Evolutionary conservation across 2,113 vertebrate genomes (phyloP), one percentile per base, ranked within the genome.

Genomic region (Formicarius rufipectus): DNA sequence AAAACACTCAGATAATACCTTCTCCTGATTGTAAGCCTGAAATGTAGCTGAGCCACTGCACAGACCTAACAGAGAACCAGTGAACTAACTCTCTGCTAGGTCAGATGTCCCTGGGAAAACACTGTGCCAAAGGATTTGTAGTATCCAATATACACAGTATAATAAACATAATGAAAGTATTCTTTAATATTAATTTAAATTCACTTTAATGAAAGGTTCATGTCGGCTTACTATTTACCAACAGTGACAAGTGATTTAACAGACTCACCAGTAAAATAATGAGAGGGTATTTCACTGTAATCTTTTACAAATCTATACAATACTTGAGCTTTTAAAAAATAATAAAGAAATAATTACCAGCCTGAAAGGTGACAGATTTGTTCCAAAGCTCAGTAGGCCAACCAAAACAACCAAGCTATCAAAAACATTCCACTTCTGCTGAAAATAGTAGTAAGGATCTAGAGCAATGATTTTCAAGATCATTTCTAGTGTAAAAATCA

Each of bases 361-460:
- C 84, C 98, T 96, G 56, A 98, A 72, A 79, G 56, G 84, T 1
- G 86, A 63, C 4, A 71, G 30, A 7, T 35, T 94, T 14, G 9
- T 37, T 10, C 37, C 0, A 52, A 92, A 75, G 71, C 60, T 90
- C 3, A 92, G 84, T n/a, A 98, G 71, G 74, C 97, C 96, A 84
- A 98, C 68, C 66, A 97, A 83, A 84, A 97, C 98, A 42, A 98
- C 91, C 6, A 97, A 3, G 21, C 96, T 95, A 84, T 98, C 98
- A 84, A 98, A 98, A 67, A 98, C 19, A 90, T 98, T 98, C 98
- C 98, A 98, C 69, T 97, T 93, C 4, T 96, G 28, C 56, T 95
- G 97, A 62, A 98, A 98, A 84, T 98, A 98, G 91, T 98, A 78
- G 66, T 98, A 98, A 25, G 98, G 98, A 82, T 98, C 98, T 4